A percentile compares a stretch with the other conserved stretches of the same genome.
Conservation (phyloP, 1,140 invertebrate species). For the Euura lappo region DNA sequence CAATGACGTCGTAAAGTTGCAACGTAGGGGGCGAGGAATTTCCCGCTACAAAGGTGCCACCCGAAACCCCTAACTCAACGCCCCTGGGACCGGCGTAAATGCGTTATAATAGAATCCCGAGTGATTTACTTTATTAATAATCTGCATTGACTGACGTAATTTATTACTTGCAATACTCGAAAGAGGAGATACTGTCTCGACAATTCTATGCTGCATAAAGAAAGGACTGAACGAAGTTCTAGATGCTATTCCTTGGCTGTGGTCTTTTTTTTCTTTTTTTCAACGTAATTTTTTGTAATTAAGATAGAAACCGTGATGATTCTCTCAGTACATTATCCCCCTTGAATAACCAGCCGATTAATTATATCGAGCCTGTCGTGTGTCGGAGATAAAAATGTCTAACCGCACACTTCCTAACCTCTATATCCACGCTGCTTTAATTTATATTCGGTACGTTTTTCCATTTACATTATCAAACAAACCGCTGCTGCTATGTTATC, state of each 20-base stretch:
- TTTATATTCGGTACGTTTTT: constrained; percentile 5
- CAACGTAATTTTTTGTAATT: too few species aligned
- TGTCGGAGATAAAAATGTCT: too few species aligned
- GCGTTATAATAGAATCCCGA: constrained; percentile 1
- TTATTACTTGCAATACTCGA: not conserved
- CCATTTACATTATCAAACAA: not conserved
- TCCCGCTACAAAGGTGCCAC: not conserved
- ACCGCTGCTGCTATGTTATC: not conserved
- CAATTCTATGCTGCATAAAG: too few species aligned
- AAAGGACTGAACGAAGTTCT: too few species aligned
- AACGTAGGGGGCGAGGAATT: not conserved
- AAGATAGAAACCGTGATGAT: too few species aligned
- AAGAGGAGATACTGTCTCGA: too few species aligned
- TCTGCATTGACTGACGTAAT: constrained; percentile 15
- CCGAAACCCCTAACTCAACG: not conserved
- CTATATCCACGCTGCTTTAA: not conserved
- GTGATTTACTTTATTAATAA: constrained; percentile 20
- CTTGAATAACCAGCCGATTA: too few species aligned
- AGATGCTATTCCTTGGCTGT: too few species aligned
- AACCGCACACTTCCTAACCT: too few species aligned
- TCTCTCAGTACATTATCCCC: too few species aligned
- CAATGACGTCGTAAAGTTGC: constrained; percentile 8
- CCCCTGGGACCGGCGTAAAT: constrained; percentile 6
- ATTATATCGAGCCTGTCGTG: too few species aligned
- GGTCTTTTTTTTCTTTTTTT: too few species aligned